Evolutionary conservation across 2,888 invertebrate genomes (phyloP), one percentile per base, ranked within the genome.

Genomic region (Endomychus coccineus): DNA sequence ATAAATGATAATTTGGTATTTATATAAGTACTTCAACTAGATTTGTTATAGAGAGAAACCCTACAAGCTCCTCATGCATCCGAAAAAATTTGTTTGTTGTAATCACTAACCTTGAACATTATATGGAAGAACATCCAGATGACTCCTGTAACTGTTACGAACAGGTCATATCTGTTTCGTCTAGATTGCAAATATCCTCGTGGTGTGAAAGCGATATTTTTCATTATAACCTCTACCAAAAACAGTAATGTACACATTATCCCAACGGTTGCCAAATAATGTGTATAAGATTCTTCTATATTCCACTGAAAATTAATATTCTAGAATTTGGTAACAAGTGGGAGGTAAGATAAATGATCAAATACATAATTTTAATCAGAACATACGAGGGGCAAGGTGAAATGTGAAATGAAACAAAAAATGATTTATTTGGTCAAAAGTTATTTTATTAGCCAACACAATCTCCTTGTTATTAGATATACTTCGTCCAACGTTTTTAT

Each of bases 121-220:
- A 85, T 88, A 67, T 96, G 91, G 62, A 96, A 80, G 55, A 94
- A 81, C 48, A 95, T 90, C 98, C 98, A 99, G 43, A 91, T 81
- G 40, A 96, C 90, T 10, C 97, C 98, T 34, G 92, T 80, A 37
- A 95, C 83, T 5, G 97, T 97, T 42, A 99, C 97, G 44, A 98
- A 80, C 46, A 97, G 75, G 69, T 99, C 98, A 67, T 97, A 95
- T 56, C 97, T 76, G 71, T 98, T 99, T 51, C 98, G 77, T 52
- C 96, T 76, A 42, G 94, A 94, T 67, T 98, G 97, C 87, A 97
- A 92, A 70, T 98, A 99, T 33, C 98, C 98, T 52, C 90, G 78
- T 17, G 94, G 89, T 2, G 96, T 96, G 68, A 98, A 94, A 1
- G 98, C 98, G 45, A 97, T 90, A 60, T 91, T 90, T 73, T 99